Conservation (phyloP, 2,797 vertebrate genomes). For the Crax fasciolata region DNA sequence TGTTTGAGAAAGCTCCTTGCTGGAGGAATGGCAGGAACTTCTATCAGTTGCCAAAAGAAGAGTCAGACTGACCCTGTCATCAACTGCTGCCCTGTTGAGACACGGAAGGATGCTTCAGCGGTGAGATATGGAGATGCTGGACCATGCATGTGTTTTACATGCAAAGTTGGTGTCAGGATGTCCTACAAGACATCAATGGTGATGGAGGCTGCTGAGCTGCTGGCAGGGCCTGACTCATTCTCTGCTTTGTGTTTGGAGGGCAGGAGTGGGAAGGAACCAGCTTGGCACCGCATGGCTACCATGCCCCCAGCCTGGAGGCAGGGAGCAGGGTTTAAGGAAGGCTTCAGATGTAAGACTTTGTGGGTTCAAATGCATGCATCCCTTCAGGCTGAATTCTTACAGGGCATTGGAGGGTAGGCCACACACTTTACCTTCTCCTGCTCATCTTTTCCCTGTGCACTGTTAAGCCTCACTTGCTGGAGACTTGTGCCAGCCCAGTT, state of each 20-base stretch:
- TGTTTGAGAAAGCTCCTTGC: neutral
- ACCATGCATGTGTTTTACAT: neutral
- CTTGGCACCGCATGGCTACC: neutral
- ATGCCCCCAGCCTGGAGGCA: neutral
- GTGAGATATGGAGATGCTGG: neutral
- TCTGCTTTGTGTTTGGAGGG: neutral
- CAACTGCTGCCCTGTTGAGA: rapidly evolving
- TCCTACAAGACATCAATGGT: neutral
- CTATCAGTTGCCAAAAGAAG: neutral
- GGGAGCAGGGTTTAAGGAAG: neutral
- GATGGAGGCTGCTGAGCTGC: neutral
- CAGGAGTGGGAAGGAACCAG: neutral
- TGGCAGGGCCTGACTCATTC: neutral
- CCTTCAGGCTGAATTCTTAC: neutral
- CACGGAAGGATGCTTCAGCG: neutral
- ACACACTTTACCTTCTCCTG: neutral
- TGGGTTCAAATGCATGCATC: rapidly evolving
- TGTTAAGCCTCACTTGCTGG: neutral
- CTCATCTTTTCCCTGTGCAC: neutral
- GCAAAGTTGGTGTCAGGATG: neutral
- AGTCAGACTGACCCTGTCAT: neutral
- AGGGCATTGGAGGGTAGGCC: neutral
- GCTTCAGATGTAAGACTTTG: neutral
- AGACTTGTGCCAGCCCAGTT: neutral
- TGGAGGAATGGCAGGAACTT: neutral